Evolutionary conservation across 1,140 invertebrate genomes (phyloP).

Genomic region (Physella acuta): DNA sequence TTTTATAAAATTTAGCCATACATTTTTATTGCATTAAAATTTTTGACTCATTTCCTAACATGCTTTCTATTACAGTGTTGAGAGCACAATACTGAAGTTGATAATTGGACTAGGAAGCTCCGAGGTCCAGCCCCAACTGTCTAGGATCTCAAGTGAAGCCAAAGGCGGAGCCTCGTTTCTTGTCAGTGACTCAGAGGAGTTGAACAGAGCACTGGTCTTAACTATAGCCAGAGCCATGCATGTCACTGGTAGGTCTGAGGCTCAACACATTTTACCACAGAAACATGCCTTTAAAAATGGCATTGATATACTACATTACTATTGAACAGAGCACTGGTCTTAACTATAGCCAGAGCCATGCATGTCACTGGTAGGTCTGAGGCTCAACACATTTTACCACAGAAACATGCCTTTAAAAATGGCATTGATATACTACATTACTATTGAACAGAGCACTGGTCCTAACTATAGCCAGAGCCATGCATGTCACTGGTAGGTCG

Average conservation of each 20-base stretch:
- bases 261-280: neutral
- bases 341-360: constrained; percentile 90
- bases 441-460: constrained; percentile 88
- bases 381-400: neutral
- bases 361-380: constrained; percentile 77
- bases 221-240: constrained; percentile 92
- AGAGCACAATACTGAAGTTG: constrained; percentile 86
- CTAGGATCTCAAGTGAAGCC: constrained; percentile 81
- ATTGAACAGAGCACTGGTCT: constrained; percentile 85
- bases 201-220: constrained; percentile 87
- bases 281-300: no score
- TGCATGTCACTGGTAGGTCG: constrained; percentile 81
- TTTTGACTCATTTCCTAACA: neutral
- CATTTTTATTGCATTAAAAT: neutral
- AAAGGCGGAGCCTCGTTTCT: constrained; percentile 73
- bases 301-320: no score
- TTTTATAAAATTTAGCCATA: neutral
- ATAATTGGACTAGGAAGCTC: constrained; percentile 88
- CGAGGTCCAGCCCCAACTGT: constrained; percentile 83
- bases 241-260: constrained; percentile 72
- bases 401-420: no score
- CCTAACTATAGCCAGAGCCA: constrained; percentile 87
- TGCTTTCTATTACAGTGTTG: constrained; percentile 76
- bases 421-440: no score
- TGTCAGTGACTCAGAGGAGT: constrained; percentile 90